A percentile compares a stretch with the other conserved stretches of the same genome.
Evolutionary conservation across 2,888 invertebrate species (phyloP).

Genomic region (Cryptus armator): DNA sequence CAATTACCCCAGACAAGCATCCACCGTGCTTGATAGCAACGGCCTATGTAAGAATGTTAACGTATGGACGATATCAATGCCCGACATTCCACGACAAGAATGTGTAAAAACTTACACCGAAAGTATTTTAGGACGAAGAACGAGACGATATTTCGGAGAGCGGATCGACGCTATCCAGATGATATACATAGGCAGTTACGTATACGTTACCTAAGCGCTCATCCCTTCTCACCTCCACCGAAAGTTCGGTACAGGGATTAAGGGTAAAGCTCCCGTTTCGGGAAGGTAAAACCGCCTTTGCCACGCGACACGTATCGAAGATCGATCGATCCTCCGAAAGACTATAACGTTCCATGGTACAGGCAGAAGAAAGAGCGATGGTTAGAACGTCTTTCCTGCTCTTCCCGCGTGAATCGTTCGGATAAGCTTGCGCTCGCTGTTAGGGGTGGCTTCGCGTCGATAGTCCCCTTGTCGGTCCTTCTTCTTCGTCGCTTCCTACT

Average conservation of each 20-base stretch:
- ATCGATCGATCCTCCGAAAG: conserved; percentile 62
- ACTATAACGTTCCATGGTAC: conserved; percentile 50
- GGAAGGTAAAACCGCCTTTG: conserved; percentile 59
- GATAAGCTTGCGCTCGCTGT: conserved; percentile 61
- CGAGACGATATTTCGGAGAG: not conserved
- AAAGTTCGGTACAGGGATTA: conserved; percentile 57
- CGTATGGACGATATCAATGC: not conserved
- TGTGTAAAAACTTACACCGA: not conserved
- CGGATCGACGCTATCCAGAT: not conserved
- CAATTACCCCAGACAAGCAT: conserved; percentile 12
- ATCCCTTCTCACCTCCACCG: conserved; percentile 22
- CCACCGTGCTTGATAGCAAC: not conserved
- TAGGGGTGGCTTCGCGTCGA: conserved; percentile 53
- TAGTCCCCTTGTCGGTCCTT: conserved; percentile 56
- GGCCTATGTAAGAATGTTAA: not conserved
- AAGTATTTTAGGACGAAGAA: not conserved
- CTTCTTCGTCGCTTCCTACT: conserved; percentile 53
- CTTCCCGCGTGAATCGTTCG: conserved; percentile 55
- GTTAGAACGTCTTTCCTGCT: conserved; percentile 19
- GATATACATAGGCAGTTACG: not conserved
- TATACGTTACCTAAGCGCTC: conserved; percentile 25
- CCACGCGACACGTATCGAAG: conserved; percentile 60
- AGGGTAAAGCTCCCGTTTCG: conserved; percentile 55
- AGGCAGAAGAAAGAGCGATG: conserved; percentile 50
- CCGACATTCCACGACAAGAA: not conserved